Evolutionary conservation across 2,797 vertebrate species (phyloP).

Genomic region (Scomberomorus guttatus): DNA sequence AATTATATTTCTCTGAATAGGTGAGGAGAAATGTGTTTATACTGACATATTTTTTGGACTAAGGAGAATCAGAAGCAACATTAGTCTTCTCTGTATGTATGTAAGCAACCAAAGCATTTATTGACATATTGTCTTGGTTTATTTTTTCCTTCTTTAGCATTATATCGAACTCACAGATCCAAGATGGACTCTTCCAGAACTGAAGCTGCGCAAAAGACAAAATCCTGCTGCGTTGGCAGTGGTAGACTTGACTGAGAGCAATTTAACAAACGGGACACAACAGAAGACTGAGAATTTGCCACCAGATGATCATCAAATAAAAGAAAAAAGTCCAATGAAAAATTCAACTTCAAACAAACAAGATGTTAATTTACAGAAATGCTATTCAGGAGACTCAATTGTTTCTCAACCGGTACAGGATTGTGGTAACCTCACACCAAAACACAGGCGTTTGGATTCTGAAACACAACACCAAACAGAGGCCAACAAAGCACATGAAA

Average conservation of each 20-base stretch:
- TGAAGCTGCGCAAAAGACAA: slow-evolving; percentile 40
- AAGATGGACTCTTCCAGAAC: slow-evolving; percentile 49
- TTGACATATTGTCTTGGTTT: slow-evolving; percentile 2
- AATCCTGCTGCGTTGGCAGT: slow-evolving; percentile 22
- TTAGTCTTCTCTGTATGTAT: not conserved
- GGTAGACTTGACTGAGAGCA: slow-evolving; percentile 68
- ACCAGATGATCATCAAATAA: not conserved
- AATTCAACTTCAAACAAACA: slow-evolving; percentile 11
- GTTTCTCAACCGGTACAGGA: slow-evolving; percentile 25
- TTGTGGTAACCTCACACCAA: slow-evolving; percentile 14
- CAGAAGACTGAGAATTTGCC: slow-evolving; percentile 19
- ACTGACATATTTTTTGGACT: not conserved
- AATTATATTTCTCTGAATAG: not conserved
- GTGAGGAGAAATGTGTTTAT: not conserved
- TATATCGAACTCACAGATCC: slow-evolving; percentile 74
- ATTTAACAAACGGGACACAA: not conserved
- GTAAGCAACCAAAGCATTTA: not conserved
- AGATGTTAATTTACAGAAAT: not conserved
- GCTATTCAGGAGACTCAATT: not conserved
- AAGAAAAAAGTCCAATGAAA: not conserved
- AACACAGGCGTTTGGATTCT: slow-evolving; percentile 30
- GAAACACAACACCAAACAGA: not conserved
- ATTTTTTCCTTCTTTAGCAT: slow-evolving; percentile 53
- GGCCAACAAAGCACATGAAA: not conserved
- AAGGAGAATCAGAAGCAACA: not conserved